These are phyloP conservation scores for Phalacrocorax aristotelis DNA, from an alignment of 2,113 vertebrate genomes.

Conservation along the genomic window DNA sequence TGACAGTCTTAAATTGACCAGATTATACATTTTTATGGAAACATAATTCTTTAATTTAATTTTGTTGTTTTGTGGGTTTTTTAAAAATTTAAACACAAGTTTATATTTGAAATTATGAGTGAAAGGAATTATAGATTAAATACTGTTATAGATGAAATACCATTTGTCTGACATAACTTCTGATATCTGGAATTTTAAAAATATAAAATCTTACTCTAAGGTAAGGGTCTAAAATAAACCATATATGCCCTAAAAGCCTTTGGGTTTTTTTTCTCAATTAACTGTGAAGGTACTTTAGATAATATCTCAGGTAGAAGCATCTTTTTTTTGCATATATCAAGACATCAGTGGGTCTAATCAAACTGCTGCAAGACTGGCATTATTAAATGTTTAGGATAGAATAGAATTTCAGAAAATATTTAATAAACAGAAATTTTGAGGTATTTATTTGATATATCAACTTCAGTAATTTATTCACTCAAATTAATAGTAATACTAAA, in stretches of 20 bases:
- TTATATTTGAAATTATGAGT: not conserved
- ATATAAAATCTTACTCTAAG: not conserved
- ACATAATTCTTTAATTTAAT: not conserved
- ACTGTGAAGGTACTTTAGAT: not conserved
- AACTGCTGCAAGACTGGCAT: not conserved
- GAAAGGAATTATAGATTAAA: not conserved
- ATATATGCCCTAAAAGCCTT: not conserved
- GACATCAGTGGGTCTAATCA: not conserved
- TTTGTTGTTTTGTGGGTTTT: accelerated
- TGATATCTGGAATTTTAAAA: not conserved
- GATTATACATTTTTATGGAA: not conserved
- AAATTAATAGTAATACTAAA: not conserved
- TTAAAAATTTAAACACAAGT: not conserved
- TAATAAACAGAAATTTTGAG: not conserved
- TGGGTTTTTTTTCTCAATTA: not conserved
- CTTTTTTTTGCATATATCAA: not conserved
- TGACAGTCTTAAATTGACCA: not conserved
- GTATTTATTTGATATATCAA: not conserved
- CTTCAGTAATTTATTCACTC: not conserved
- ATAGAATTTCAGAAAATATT: not conserved
- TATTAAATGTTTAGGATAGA: not conserved
- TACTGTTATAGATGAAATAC: not conserved
- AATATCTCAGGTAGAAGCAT: not conserved
- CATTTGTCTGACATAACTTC: not conserved
- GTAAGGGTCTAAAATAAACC: not conserved